Evolutionary conservation across 2,113 vertebrate species (phyloP), one percentile per base, ranked within the genome.

Genomic region (Oryzias javanicus): DNA sequence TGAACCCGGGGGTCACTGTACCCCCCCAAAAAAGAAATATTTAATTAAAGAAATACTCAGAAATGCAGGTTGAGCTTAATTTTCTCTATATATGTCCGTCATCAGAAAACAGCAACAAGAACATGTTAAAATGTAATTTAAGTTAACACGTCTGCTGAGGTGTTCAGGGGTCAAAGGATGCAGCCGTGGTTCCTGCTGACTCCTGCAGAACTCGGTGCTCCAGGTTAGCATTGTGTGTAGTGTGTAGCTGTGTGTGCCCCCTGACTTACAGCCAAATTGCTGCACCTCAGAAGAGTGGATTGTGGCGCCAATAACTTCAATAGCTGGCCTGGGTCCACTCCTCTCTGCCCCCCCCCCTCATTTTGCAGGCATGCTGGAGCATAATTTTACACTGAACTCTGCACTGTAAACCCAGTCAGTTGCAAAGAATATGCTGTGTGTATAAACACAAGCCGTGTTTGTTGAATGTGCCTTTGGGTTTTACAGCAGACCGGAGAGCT

Each of bases 301-400:
- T 71, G 71, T 55, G 63, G 45, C 7, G 35, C 59, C 15, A 49
- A 54, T 66, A 71, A 59, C 18, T 50, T 35, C 58, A 22, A 51
- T 61, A 35, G 42, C 44, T 53, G 53, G 58, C 76, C 52, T 19
- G 44, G n/a, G 48, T 77, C 50, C 41, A 49, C 6, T 49, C 51
- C 46, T 69, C 58, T 57, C 57, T 42, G 47, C n/a, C 35, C 24
- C 41, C 24, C 15, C 20, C 24, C 18, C 5, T 52, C 19, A 56
- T 42, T 53, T 5, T 42, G 55, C 42, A 63, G 60, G 65, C 60
- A 64, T 77, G 58, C 52, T 42, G 56, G 57, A 62, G 62, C 62
- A 80, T 64, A 79, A 72, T 44, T 22, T 29, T 4, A 63, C 40
- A 40, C 17, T 60, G 41, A 60, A 55, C 52, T 52, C 40, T 45